phyloP scores from a whole-genome alignment of 2,113 vertebrate species.

The Shinisaurus crocodilurus region DNA sequence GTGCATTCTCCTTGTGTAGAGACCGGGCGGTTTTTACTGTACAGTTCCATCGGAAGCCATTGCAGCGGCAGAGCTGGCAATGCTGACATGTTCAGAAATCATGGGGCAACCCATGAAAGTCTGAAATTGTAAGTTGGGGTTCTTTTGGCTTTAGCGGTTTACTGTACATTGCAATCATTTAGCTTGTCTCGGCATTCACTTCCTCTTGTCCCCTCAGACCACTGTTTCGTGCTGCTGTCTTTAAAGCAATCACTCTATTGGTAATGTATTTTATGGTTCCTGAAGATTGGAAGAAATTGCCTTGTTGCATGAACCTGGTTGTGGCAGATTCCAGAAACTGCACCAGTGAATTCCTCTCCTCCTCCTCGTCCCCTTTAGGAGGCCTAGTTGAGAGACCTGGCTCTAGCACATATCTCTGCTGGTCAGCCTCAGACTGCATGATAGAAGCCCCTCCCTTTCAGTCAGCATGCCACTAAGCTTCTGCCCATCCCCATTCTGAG shows the following conservation, averaged over 20 bases:
- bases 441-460: background rate
- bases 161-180: background rate
- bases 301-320: background rate
- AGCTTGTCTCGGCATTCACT: background rate
- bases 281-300: background rate
- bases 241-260: background rate
- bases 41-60: slow-evolving; percentile 8
- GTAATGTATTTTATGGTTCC: background rate
- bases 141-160: background rate
- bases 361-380: background rate
- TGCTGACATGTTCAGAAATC: slow-evolving; percentile 27
- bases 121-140: background rate
- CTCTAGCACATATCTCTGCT: background rate
- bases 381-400: background rate
- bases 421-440: background rate
- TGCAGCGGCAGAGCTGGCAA: slow-evolving; percentile 10
- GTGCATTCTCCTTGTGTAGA: slow-evolving; percentile 28
- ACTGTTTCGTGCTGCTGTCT: background rate
- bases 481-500: background rate
- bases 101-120: slow-evolving; percentile 9
- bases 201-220: background rate
- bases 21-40: background rate
- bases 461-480: background rate
- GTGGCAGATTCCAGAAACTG: background rate
- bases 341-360: background rate